Conservation (phyloP, 2,888 invertebrate species). For the Mythimna loreyi region DNA sequence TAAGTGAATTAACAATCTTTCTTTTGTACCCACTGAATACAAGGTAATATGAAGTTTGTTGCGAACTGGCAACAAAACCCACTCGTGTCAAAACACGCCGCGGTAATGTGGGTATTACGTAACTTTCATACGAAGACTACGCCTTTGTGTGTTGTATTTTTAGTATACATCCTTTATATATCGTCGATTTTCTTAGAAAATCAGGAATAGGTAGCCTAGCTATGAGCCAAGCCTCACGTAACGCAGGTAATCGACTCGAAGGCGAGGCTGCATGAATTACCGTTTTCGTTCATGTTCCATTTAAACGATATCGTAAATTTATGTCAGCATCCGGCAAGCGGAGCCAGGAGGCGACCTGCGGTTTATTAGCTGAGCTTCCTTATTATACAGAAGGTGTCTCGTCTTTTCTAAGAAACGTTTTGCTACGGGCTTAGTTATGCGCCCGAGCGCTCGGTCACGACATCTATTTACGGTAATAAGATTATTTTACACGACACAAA, state of each 20-base stretch:
- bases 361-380: conserved; percentile 51
- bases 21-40: conserved; percentile 55
- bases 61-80: conserved; percentile 45
- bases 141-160: conserved; percentile 20
- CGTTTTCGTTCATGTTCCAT: conserved; percentile 51
- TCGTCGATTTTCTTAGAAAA: conserved; percentile 13
- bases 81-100: conserved; percentile 37
- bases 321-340: conserved; percentile 34
- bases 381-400: conserved; percentile 42
- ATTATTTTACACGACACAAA: conserved; percentile 49
- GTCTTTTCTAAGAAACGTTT: conserved; percentile 35
- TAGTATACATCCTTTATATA: conserved; percentile 1
- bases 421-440: conserved; percentile 39
- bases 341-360: conserved; percentile 49
- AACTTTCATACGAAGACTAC: conserved; percentile 28
- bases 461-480: conserved; percentile 52
- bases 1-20: conserved; percentile 57
- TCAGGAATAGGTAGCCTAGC: conserved; percentile 6
- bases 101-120: conserved; percentile 27
- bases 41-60: conserved; percentile 46
- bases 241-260: conserved; percentile 48
- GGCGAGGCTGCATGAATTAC: conserved; percentile 50
- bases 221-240: conserved; percentile 30
- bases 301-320: conserved; percentile 63
- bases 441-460: conserved; percentile 45